Percentiles rank a stretch among this genome's conserved stretches.
phyloP scores from a whole-genome alignment of 2,888 invertebrate genomes.

The Synergus gifuensis region DNA sequence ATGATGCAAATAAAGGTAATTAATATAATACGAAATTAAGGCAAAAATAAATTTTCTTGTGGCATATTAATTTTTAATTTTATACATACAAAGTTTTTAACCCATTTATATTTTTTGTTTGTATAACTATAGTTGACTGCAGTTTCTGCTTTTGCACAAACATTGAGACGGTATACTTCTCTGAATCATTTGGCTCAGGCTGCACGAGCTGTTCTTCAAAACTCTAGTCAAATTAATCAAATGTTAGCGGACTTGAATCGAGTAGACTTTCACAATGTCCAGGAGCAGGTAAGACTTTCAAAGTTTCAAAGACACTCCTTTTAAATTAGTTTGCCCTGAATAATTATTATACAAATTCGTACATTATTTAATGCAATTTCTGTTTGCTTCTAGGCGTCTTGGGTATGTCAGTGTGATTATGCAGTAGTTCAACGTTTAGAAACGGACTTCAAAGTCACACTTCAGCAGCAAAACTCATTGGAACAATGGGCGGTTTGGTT shows the following conservation, averaged over 20 bases:
- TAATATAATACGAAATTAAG: not conserved
- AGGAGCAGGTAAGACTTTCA: slow-evolving; percentile 82
- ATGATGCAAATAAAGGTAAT: slow-evolving; percentile 89
- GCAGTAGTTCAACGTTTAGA: slow-evolving; percentile 91
- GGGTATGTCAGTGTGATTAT: slow-evolving; percentile 98
- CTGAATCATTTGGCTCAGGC: slow-evolving; percentile 98
- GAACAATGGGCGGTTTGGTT: slow-evolving; percentile 99
- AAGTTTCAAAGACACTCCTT: not conserved
- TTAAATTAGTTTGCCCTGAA: slow-evolving; percentile 21
- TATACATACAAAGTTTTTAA: not conserved
- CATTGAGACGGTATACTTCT: slow-evolving; percentile 96
- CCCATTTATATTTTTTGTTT: slow-evolving; percentile 16
- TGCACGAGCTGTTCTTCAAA: slow-evolving; percentile 96
- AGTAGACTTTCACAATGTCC: slow-evolving; percentile 98
- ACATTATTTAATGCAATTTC: slow-evolving; percentile 42
- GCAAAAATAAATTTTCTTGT: not conserved
- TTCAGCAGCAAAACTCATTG: slow-evolving; percentile 94
- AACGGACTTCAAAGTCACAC: slow-evolving; percentile 94
- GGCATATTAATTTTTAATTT: too few relatives aligned
- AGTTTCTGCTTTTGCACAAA: slow-evolving; percentile 96
- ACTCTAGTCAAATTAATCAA: slow-evolving; percentile 95
- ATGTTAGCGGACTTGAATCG: slow-evolving; percentile 98
- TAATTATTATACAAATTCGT: slow-evolving; percentile 67
- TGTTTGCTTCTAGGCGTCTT: slow-evolving; percentile 86
- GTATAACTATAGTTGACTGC: slow-evolving; percentile 81